phyloP scores from a whole-genome alignment of 2,113 vertebrate genomes.

The Salvelinus fontinalis region DNA sequence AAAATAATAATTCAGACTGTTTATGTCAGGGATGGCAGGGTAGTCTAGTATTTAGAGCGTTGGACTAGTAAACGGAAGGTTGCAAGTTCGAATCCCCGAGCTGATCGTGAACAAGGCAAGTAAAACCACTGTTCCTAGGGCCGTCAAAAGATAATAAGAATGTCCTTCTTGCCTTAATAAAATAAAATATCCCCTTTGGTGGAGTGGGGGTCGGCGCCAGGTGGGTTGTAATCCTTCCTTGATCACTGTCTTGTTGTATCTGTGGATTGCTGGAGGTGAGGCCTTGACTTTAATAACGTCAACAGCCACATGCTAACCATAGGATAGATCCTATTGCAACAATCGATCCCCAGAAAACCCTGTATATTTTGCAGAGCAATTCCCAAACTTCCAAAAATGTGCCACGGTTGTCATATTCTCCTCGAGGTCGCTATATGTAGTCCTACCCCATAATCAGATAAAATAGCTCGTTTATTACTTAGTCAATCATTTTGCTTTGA shows the following conservation, averaged over 20 bases:
- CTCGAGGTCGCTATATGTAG: slow-evolving; percentile 61
- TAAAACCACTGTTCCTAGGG: too few relatives aligned
- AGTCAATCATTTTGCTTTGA: slow-evolving; percentile 72
- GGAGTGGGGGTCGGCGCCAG: too few relatives aligned
- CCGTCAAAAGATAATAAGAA: too few relatives aligned
- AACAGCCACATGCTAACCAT: slow-evolving; percentile 56
- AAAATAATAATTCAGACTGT: too few relatives aligned
- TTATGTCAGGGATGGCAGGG: too few relatives aligned
- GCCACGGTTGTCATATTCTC: slow-evolving; percentile 68
- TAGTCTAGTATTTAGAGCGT: neutral
- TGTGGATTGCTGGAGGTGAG: slow-evolving; percentile 25
- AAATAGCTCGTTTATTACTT: slow-evolving; percentile 73
- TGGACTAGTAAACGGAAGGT: too few relatives aligned
- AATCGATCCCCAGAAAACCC: slow-evolving; percentile 65
- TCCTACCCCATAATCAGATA: slow-evolving; percentile 64
- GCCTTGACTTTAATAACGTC: slow-evolving; percentile 38
- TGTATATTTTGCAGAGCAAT: slow-evolving; percentile 67
- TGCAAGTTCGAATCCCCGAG: too few relatives aligned
- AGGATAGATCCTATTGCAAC: slow-evolving; percentile 33
- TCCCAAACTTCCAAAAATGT: slow-evolving; percentile 60
- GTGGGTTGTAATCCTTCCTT: too few relatives aligned
- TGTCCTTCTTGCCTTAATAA: too few relatives aligned
- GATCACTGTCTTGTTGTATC: neutral
- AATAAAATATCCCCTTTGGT: too few relatives aligned
- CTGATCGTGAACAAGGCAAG: too few relatives aligned